A percentile compares a stretch with the other conserved stretches of the same genome.
phyloP scores from a whole-genome alignment of 2,113 vertebrate genomes.

The Boleophthalmus pectinirostris region DNA sequence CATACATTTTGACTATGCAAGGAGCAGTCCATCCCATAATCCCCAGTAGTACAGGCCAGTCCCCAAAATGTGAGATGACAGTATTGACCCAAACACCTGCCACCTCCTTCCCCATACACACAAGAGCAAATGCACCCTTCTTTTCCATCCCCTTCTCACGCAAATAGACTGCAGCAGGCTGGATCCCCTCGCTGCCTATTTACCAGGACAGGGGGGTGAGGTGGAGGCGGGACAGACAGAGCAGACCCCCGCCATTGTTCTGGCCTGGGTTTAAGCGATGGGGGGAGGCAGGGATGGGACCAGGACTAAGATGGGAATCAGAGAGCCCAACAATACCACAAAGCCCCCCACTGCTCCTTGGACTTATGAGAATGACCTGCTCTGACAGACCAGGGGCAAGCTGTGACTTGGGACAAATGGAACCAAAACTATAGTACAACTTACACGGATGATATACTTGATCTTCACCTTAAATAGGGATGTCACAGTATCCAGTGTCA shows the following conservation, averaged over 20 bases:
- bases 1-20: neutral
- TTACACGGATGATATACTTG: neutral
- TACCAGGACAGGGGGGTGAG: constrained; percentile 39
- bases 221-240: constrained; percentile 63
- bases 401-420: constrained; percentile 13
- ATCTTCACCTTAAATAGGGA: constrained; percentile 3
- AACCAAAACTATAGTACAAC: constrained; percentile 16
- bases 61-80: constrained; percentile 68
- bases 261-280: constrained; percentile 52
- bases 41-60: constrained; percentile 39
- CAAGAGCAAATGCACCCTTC: constrained; percentile 43
- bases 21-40: constrained; percentile 32
- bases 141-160: constrained; percentile 65
- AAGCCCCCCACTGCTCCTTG: constrained; percentile 63
- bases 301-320: constrained; percentile 62
- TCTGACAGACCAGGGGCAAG: constrained; percentile 59
- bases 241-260: constrained; percentile 69
- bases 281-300: constrained; percentile 47
- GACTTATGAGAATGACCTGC: constrained; percentile 71
- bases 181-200: constrained; percentile 64
- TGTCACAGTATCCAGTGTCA: neutral
- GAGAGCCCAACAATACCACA: constrained; percentile 68
- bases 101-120: constrained; percentile 47
- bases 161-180: constrained; percentile 59
- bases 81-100: constrained; percentile 74